Percentiles rank a stretch among this genome's conserved stretches.
These are phyloP conservation scores for Orius laevigatus DNA, from an alignment of 1,140 invertebrate genomes.

Conservation along the genomic window DNA sequence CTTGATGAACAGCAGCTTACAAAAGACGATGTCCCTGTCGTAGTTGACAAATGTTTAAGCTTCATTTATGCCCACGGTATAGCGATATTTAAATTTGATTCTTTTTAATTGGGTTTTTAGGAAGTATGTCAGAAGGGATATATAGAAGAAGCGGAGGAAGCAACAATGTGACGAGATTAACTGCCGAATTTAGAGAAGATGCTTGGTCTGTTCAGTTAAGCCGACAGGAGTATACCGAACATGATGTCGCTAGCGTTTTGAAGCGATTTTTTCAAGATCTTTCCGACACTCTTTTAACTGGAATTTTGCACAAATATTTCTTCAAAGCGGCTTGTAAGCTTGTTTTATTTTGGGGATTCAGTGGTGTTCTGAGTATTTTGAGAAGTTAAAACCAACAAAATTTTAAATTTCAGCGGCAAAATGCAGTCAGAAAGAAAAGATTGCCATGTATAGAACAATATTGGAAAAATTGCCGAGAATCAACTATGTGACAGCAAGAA, in stretches of 20 bases:
- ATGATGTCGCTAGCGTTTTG: conserved; percentile 70
- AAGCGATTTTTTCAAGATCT: conserved; percentile 70
- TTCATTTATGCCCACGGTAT: conserved; percentile 71
- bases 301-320: conserved; percentile 34
- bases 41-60: conserved; percentile 80
- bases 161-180: conserved; percentile 54
- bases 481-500: conserved; percentile 51
- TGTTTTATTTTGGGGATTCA: no score
- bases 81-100: conserved; percentile 12
- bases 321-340: conserved; percentile 25
- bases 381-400: no score
- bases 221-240: conserved; percentile 52
- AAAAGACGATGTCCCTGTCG: conserved; percentile 66
- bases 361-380: no score
- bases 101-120: conserved; percentile 28
- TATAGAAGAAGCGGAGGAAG: conserved; percentile 64
- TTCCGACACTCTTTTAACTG: conserved; percentile 50
- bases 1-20: conserved; percentile 73
- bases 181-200: conserved; percentile 57
- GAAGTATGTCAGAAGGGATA: conserved; percentile 68
- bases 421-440: conserved; percentile 21
- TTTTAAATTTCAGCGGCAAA: conserved; percentile 17
- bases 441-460: conserved; percentile 34
- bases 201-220: conserved; percentile 68
- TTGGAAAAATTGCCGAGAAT: conserved; percentile 47